Evolutionary conservation across 2,113 vertebrate genomes (phyloP), one percentile per base, ranked within the genome.

Genomic region (Pelodiscus sinensis): DNA sequence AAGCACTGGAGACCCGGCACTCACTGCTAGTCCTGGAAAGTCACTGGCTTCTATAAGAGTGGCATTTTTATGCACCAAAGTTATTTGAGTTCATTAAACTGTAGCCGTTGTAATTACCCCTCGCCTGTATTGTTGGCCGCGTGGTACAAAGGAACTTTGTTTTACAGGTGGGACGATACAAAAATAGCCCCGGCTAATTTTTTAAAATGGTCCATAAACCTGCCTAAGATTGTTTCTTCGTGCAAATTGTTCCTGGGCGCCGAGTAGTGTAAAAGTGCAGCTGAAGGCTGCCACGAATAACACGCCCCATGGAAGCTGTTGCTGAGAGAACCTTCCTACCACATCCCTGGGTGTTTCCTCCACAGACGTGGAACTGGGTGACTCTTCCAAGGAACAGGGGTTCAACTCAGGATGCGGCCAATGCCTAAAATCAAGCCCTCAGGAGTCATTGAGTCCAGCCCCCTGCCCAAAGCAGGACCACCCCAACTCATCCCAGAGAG

Each of bases 331-430:
- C 56, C 7, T 13, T 84, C 44, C 54, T 89, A 2, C 62, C 9
- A 18, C 3, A 82, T 5, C 79, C 4, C 62, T 27, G 0, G n/a
- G 1, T 2, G 0, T 24, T 5, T 57, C 3, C 6, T 75, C 19
- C 56, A 2, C 3, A 58, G 55, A 86, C 51, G 21, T 79, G 55
- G 21, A 90, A 75, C 75, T 27, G 84, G 31, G 2, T 65, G 62
- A 65, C 62, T 6, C 29, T n/a, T 7, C 62, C 29, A 31, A 65
- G 8, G 62, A 27, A 25, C 16, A 94, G 62, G 77, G 0, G 0
- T 24, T 79, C 2, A 19, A 62, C 57, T 90, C 55, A 25, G 1
- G 2, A 6, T 27, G 4, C 58, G 21, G 52, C 31, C 52, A 75
- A 52, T 0, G 0, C 16, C 88, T 86, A 71, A 87, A 87, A 65